These are phyloP conservation scores for Chrysochloris asiatica DNA, from an alignment of 2,113 vertebrate genomes.

Conservation along the genomic window DNA sequence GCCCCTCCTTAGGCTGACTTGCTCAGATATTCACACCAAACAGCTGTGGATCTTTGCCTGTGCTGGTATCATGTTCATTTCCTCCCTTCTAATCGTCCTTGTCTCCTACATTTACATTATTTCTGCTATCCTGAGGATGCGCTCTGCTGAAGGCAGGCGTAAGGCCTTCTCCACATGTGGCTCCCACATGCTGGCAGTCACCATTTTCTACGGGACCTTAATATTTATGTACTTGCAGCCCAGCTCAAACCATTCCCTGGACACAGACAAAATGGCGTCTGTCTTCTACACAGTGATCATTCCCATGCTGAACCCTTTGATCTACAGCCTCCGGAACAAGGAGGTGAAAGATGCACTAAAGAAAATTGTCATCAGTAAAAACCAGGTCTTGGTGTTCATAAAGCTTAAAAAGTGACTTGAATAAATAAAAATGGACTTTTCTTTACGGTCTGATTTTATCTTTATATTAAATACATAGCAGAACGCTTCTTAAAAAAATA, in stretches of 20 bases:
- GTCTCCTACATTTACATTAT: constrained; percentile 69
- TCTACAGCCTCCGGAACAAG: constrained; percentile 76
- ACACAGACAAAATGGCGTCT: constrained; percentile 71
- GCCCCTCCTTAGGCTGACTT: constrained; percentile 67
- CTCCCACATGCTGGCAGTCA: constrained; percentile 70
- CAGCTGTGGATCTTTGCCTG: constrained; percentile 67
- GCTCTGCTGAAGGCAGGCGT: constrained; percentile 38
- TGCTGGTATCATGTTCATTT: constrained; percentile 60
- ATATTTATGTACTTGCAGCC: constrained; percentile 76
- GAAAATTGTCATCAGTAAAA: neutral
- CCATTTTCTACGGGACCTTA: constrained; percentile 65
- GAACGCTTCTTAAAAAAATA: neutral
- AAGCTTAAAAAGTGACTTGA: constrained; percentile 21
- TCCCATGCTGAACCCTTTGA: constrained; percentile 74
- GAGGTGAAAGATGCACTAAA: constrained; percentile 72
- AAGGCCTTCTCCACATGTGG: constrained; percentile 74
- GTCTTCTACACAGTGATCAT: constrained; percentile 76
- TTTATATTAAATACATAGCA: neutral
- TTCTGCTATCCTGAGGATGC: constrained; percentile 63
- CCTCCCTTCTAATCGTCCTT: constrained; percentile 61
- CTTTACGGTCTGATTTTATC: neutral
- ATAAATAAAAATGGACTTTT: neutral
- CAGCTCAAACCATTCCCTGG: constrained; percentile 68
- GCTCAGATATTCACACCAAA: constrained; percentile 69
- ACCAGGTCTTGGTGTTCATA: neutral